Evolutionary conservation across 2,888 invertebrate genomes (phyloP).

Genomic region (Lutraria lutraria): DNA sequence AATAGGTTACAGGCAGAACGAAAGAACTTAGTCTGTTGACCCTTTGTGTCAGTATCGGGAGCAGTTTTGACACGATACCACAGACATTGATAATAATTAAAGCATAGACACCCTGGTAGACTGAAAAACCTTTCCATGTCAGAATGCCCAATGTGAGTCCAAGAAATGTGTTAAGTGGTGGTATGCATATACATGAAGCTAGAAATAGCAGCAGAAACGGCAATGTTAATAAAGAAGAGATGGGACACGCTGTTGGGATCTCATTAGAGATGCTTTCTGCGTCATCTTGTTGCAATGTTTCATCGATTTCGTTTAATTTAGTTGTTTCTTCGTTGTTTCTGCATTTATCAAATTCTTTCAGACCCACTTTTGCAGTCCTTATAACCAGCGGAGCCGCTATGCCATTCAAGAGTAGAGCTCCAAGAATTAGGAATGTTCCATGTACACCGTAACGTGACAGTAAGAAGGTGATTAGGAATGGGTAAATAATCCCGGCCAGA

Average conservation of each 20-base stretch:
- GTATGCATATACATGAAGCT: slow-evolving; percentile 24
- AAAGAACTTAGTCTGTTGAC: slow-evolving; percentile 11
- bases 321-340: neutral
- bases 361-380: neutral
- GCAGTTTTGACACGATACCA: slow-evolving; percentile 22
- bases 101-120: slow-evolving; percentile 22
- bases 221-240: neutral
- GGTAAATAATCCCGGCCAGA: slow-evolving; percentile 26
- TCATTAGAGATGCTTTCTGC: too few relatives aligned
- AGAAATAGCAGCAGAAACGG: slow-evolving; percentile 14
- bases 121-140: slow-evolving; percentile 24
- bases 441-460: slow-evolving; percentile 1
- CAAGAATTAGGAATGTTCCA: slow-evolving; percentile 36
- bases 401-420: slow-evolving; percentile 28
- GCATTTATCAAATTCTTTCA: neutral
- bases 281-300: neutral
- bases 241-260: neutral
- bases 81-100: slow-evolving; percentile 26
- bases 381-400: slow-evolving; percentile 13
- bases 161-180: slow-evolving; percentile 33
- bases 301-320: neutral
- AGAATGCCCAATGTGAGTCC: slow-evolving; percentile 37
- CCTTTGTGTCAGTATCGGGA: slow-evolving; percentile 34
- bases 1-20: slow-evolving; percentile 14
- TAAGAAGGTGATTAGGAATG: neutral